A percentile compares a stretch with the other conserved stretches of the same genome.
phyloP scores from a whole-genome alignment of 2,888 invertebrate species.

The Pedicia rivosa region DNA sequence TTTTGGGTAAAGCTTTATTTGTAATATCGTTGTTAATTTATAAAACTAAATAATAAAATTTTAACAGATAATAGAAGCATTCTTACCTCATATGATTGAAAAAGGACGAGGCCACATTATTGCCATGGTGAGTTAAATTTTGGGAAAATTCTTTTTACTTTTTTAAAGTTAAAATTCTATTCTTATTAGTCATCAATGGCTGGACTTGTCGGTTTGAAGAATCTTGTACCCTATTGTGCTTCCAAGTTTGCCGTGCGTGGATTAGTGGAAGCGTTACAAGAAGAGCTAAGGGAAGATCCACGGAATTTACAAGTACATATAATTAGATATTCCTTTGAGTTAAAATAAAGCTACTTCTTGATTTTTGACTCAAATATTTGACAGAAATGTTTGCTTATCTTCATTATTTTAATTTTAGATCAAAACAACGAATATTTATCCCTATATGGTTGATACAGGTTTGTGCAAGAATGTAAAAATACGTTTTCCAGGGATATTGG shows the following conservation, averaged over 20 bases:
- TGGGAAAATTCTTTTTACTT: too few relatives aligned
- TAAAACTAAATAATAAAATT: not conserved
- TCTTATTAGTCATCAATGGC: conserved; percentile 69
- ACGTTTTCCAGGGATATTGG: conserved; percentile 51
- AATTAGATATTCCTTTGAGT: not conserved
- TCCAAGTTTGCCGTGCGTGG: conserved; percentile 73
- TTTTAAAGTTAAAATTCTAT: too few relatives aligned
- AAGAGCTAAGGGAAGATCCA: conserved; percentile 50
- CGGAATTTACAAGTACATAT: not conserved
- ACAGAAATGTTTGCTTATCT: too few relatives aligned
- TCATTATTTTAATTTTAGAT: too few relatives aligned
- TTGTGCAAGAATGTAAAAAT: conserved; percentile 62
- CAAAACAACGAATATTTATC: conserved; percentile 66
- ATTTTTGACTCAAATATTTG: not conserved
- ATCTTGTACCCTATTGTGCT: conserved; percentile 66
- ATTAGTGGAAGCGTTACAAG: conserved; percentile 65
- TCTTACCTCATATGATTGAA: conserved; percentile 60
- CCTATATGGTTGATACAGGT: conserved; percentile 79
- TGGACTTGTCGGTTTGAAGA: conserved; percentile 51
- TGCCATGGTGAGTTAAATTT: too few relatives aligned
- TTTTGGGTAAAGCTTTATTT: conserved; percentile 51
- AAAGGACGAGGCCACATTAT: conserved; percentile 63
- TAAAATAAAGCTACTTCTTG: conserved; percentile 9
- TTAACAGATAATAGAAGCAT: conserved; percentile 39
- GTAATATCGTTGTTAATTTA: not conserved